Evolutionary conservation across 2,113 vertebrate genomes (phyloP).

Genomic region (Brevimyrus niger): DNA sequence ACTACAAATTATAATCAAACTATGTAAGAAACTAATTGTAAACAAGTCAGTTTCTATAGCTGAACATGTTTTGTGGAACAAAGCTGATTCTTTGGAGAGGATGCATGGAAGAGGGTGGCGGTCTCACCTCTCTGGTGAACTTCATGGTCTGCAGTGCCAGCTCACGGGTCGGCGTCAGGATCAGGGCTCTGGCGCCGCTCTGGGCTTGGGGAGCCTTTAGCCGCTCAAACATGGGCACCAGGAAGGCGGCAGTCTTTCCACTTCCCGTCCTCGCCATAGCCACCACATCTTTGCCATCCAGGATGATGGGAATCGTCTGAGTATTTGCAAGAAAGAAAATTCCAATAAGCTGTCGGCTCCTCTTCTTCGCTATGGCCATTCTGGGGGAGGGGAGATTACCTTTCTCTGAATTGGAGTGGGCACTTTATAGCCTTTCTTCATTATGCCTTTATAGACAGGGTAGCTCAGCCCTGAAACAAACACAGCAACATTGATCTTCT

Average conservation of each 20-base stretch:
- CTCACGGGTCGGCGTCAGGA: constrained; percentile 89
- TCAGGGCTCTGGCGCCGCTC: constrained; percentile 75
- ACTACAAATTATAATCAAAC: background rate
- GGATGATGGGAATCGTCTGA: constrained; percentile 79
- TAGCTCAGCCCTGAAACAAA: constrained; percentile 76
- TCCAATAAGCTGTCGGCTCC: background rate
- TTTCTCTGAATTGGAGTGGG: constrained; percentile 95
- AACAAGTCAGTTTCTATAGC: background rate
- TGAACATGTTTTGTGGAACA: background rate
- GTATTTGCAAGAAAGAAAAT: too few species aligned
- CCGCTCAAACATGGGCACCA: constrained; percentile 91
- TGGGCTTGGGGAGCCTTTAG: constrained; percentile 78
- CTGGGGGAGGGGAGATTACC: constrained; percentile 46
- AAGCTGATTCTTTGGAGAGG: background rate
- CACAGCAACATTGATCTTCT: background rate
- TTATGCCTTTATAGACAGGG: constrained; percentile 84
- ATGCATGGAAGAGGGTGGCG: background rate
- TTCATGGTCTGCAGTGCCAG: constrained; percentile 94
- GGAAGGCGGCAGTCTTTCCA: constrained; percentile 91
- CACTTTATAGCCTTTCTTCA: constrained; percentile 97
- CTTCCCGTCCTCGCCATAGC: constrained; percentile 94
- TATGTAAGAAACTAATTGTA: background rate
- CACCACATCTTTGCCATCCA: constrained; percentile 86
- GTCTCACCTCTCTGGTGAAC: constrained; percentile 86
- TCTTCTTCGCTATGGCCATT: background rate